A percentile compares a stretch with the other conserved stretches of the same genome.
Conservation (phyloP, 2,797 vertebrate species). For the Cryptoblepharus egeriae region DNA sequence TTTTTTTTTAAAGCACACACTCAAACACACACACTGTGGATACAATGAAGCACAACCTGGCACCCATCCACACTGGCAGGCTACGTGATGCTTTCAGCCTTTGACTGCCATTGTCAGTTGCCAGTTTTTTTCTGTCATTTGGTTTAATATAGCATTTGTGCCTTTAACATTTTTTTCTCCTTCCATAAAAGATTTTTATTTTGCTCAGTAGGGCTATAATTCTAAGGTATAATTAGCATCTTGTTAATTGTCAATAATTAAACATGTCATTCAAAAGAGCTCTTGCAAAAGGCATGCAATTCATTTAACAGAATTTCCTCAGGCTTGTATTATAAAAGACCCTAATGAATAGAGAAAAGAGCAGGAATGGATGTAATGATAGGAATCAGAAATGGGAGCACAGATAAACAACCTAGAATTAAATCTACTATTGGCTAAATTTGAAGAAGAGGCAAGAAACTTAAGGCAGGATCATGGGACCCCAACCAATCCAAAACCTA, state of each 20-base stretch:
- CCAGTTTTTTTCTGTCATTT: constrained; percentile 66
- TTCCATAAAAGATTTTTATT: constrained; percentile 66
- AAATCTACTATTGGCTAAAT: constrained; percentile 49
- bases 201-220: constrained; percentile 68
- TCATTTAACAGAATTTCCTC: constrained; percentile 71
- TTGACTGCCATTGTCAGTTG: constrained; percentile 64
- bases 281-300: constrained; percentile 63
- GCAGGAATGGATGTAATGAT: constrained; percentile 59
- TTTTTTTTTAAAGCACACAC: constrained; percentile 42
- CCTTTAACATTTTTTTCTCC: constrained; percentile 51
- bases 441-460: constrained; percentile 29
- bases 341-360: constrained; percentile 60
- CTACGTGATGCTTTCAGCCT: constrained; percentile 67
- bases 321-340: constrained; percentile 54
- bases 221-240: constrained; percentile 69
- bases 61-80: constrained; percentile 69
- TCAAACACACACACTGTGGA: constrained; percentile 47
- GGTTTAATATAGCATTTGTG: constrained; percentile 63
- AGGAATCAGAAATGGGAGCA: constrained; percentile 63
- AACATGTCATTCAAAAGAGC: constrained; percentile 60
- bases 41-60: constrained; percentile 70
- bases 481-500: not conserved
- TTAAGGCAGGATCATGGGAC: not conserved
- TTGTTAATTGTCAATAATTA: constrained; percentile 72
- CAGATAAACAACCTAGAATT: constrained; percentile 66